Base-by-base conservation (phyloP, 2,888 invertebrate species). In the Lepeophtheirus nordmannii region DNA sequence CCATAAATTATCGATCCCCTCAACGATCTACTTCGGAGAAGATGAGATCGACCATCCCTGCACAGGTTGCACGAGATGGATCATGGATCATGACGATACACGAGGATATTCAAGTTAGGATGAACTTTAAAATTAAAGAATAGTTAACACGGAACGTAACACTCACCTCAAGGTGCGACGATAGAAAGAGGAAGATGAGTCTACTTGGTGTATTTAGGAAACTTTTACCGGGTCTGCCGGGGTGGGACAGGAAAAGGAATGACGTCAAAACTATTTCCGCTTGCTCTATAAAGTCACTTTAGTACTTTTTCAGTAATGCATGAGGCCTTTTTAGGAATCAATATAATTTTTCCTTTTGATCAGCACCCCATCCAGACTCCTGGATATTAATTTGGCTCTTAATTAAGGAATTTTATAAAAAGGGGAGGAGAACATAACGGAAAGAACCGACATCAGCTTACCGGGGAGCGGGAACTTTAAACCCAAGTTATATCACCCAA, bases 151-250 rank as follows among this genome's bases (percentile, higher is more conserved):
- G 7, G 7, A n/a, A 17, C 17, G 53, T 17, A n/a, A n/a, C 53
- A 63, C 63, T 63, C 63, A 63, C 63, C 63, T 63, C 63, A 37
- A 46, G 56, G 63, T 63, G 56, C 63, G 30, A 63, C 63, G 63
- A 63, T 53, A 56, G 63, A 63, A 63, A 63, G 63, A 63, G 63
- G 63, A 30, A 56, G 63, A 60, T 23, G 7, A n/a, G 53, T 14
- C 2, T 14, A 46, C 8, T 46, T 46, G 53, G 53, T 46, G 5
- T 46, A 17, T 17, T 46, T 46, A 46, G 53, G 53, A 46, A 46
- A 46, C 53, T 5, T 46, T 46, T 8, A 46, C 53, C 53, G 53
- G 53, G 53, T 46, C 53, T 46, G 53, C 53, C 53, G 53, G 17
- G 53, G 53, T 46, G 17, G 53, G 53, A 46, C 53, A 46, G 53